These are phyloP conservation scores for Holacanthella duospinosa DNA, from an alignment of 2,888 invertebrate genomes.

Conservation along the genomic window DNA sequence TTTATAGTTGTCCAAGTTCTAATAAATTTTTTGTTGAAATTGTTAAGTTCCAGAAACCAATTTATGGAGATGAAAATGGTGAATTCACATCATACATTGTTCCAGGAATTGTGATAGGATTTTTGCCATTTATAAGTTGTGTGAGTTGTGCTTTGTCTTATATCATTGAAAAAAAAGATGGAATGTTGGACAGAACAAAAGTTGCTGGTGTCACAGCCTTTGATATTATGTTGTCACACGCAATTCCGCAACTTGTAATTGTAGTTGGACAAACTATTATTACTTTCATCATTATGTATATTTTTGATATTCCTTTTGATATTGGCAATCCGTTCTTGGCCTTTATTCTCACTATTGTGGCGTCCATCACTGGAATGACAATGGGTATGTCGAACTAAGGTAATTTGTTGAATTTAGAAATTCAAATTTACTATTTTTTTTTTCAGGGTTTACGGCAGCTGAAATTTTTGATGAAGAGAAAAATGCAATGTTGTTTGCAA, in stretches of 20 bases:
- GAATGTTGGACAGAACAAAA: slow-evolving; percentile 24
- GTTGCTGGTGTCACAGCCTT: slow-evolving; percentile 43
- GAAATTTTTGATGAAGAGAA: slow-evolving; percentile 81
- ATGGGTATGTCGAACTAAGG: slow-evolving; percentile 55
- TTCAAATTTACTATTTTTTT: not conserved
- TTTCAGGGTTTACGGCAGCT: slow-evolving; percentile 70
- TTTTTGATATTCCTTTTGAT: slow-evolving; percentile 71
- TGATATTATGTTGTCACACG: slow-evolving; percentile 7
- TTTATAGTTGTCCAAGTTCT: too few species aligned
- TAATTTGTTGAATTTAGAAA: not conserved
- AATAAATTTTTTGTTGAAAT: not conserved
- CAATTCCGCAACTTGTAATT: slow-evolving; percentile 64
- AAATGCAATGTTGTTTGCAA: slow-evolving; percentile 65
- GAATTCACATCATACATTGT: not conserved
- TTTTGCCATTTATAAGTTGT: not conserved
- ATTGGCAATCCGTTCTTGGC: slow-evolving; percentile 77
- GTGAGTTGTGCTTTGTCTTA: slow-evolving; percentile 3
- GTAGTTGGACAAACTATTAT: slow-evolving; percentile 87
- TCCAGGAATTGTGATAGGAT: not conserved
- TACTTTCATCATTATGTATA: slow-evolving; percentile 82
- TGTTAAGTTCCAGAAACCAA: not conserved
- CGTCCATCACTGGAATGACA: slow-evolving; percentile 90
- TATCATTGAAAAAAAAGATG: slow-evolving; percentile 32
- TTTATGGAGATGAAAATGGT: not conserved
- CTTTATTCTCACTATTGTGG: slow-evolving; percentile 69